Evolutionary conservation across 2,888 invertebrate species (phyloP).

Genomic region (Nasonia oneida): DNA sequence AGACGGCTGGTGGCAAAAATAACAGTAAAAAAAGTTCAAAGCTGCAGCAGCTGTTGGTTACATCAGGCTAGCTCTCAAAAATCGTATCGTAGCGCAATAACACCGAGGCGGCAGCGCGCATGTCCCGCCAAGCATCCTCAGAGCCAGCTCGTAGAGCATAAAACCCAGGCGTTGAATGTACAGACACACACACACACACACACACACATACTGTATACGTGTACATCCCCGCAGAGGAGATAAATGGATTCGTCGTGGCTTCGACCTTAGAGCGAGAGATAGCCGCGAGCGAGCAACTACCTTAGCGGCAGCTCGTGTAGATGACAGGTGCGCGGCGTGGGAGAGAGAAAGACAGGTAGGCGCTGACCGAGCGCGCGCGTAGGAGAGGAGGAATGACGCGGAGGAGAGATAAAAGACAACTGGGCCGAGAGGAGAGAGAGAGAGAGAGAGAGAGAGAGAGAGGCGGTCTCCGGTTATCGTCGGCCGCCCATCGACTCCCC

Average conservation of each 20-base stretch:
- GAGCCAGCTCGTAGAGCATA: too few species aligned
- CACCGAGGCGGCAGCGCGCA: too few species aligned
- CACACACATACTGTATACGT: background rate
- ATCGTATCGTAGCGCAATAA: too few species aligned
- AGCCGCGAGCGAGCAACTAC: conserved; percentile 46
- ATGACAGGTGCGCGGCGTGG: conserved; percentile 77
- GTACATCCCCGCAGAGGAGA: conserved; percentile 64
- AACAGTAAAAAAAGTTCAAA: too few species aligned
- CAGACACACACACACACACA: background rate
- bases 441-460: conserved; percentile 64
- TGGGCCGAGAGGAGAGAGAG: conserved; percentile 63
- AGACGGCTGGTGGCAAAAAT: too few species aligned
- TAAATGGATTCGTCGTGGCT: conserved; percentile 73
- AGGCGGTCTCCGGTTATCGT: conserved; percentile 76
- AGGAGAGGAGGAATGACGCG: conserved; percentile 50
- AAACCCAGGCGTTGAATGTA: background rate
- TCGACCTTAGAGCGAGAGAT: conserved; percentile 65
- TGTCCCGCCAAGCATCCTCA: too few species aligned
- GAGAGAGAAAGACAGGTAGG: conserved; percentile 70
- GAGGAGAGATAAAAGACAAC: conserved; percentile 65
- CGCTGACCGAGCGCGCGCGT: conserved; percentile 28
- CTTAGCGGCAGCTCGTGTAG: conserved; percentile 61
- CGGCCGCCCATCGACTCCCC: conserved; percentile 75
- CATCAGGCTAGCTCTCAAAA: too few species aligned
- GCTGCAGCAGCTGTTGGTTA: too few species aligned